Conservation (phyloP, 2,888 invertebrate genomes). For the Microctonus brassicae region DNA sequence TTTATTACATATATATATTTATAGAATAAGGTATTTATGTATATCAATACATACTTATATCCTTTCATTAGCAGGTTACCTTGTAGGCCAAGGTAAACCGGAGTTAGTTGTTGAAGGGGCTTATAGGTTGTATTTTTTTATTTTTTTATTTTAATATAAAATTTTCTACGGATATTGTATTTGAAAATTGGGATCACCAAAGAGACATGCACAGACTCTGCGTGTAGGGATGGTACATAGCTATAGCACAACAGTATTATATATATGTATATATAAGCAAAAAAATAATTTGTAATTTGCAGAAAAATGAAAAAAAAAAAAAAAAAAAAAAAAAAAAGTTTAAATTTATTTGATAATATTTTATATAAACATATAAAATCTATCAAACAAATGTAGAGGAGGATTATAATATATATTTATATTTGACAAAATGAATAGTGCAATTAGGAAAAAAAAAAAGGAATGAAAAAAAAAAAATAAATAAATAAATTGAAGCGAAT, state of each 20-base stretch:
- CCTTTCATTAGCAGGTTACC: slow-evolving; percentile 17
- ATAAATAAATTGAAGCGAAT: slow-evolving; percentile 14
- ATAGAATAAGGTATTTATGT: background rate
- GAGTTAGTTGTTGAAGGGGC: slow-evolving; percentile 12
- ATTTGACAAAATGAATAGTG: slow-evolving; percentile 18
- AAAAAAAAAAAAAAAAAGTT: slow-evolving; percentile 7
- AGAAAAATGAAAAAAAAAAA: slow-evolving; percentile 24
- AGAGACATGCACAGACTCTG: slow-evolving; percentile 40
- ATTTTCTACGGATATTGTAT: slow-evolving; percentile 19
- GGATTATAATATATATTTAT: background rate
- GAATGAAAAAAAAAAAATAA: slow-evolving; percentile 25
- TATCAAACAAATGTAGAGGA: background rate
- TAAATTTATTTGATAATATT: background rate
- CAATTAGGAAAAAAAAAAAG: slow-evolving; percentile 19
- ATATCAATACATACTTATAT: slow-evolving; percentile 25
- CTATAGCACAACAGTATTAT: slow-evolving; percentile 2
- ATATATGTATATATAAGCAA: background rate
- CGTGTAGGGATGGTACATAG: slow-evolving; percentile 11
- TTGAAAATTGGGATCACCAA: slow-evolving; percentile 33
- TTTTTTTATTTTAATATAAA: slow-evolving; percentile 20
- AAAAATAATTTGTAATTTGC: slow-evolving; percentile 7
- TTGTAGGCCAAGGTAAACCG: slow-evolving; percentile 23
- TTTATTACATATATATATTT: no score
- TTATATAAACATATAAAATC: background rate
- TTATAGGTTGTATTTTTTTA: no score